phyloP scores from a whole-genome alignment of 1,140 invertebrate genomes.

The Rhynchophorus ferrugineus region DNA sequence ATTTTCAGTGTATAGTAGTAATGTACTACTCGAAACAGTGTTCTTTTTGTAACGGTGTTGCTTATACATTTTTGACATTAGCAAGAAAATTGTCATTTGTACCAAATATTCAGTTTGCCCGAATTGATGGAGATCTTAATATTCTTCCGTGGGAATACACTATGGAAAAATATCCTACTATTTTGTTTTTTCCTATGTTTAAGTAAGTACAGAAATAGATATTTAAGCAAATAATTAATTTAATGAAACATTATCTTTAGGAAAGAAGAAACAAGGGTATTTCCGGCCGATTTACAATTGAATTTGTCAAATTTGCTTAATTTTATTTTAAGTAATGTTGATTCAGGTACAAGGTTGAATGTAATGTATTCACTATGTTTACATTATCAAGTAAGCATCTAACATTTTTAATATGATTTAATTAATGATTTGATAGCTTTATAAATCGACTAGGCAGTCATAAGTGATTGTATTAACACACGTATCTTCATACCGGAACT shows the following conservation, averaged over 20 bases:
- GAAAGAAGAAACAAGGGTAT: constrained; percentile 66
- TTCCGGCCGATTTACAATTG: constrained; percentile 53
- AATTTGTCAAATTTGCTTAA: constrained; percentile 61
- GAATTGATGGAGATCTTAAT: constrained; percentile 72
- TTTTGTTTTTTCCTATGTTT: constrained; percentile 64
- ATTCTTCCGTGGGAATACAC: constrained; percentile 76
- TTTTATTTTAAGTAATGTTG: constrained; percentile 63
- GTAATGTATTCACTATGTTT: constrained; percentile 38
- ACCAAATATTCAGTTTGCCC: constrained; percentile 51
- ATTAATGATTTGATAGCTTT: neutral
- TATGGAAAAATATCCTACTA: constrained; percentile 62
- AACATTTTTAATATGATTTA: constrained; percentile 1
- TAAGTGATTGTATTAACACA: neutral
- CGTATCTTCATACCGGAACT: too few relatives aligned
- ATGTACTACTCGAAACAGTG: constrained; percentile 64
- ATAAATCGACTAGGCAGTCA: neutral
- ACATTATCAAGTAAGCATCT: constrained; percentile 35
- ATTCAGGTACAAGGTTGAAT: constrained; percentile 34
- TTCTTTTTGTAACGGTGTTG: constrained; percentile 61
- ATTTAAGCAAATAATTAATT: neutral
- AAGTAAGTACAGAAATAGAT: constrained; percentile 42
- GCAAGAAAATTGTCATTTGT: constrained; percentile 54
- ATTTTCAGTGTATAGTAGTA: constrained; percentile 59
- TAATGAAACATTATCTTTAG: constrained; percentile 41
- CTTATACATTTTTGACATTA: constrained; percentile 55